phyloP scores from a whole-genome alignment of 2,113 vertebrate genomes.

The Hirundichthys speculiger region DNA sequence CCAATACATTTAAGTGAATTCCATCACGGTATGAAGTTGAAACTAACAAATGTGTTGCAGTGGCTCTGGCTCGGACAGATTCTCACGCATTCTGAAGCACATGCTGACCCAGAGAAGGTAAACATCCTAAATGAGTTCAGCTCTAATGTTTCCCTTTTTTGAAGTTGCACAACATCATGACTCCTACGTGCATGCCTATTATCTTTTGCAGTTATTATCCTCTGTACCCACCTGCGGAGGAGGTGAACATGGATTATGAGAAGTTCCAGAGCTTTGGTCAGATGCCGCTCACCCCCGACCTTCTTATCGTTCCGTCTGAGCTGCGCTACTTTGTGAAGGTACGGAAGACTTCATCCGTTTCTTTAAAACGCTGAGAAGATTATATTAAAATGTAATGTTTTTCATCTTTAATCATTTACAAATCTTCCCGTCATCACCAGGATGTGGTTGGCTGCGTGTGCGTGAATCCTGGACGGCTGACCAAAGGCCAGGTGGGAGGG shows the following conservation, averaged over 20 bases:
- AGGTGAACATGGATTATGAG: constrained; percentile 89
- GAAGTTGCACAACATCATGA: neutral
- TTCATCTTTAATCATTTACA: neutral
- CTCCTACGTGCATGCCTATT: neutral
- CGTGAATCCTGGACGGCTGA: constrained; percentile 91
- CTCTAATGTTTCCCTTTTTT: neutral
- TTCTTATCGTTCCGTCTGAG: constrained; percentile 89
- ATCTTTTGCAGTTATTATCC: constrained; percentile 86
- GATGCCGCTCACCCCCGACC: constrained; percentile 84
- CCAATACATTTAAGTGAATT: neutral
- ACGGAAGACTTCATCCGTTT: neutral
- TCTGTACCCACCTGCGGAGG: constrained; percentile 89
- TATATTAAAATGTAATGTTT: neutral
- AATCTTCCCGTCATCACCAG: constrained; percentile 59
- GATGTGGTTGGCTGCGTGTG: constrained; percentile 90
- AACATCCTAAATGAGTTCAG: neutral
- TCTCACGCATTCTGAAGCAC: constrained; percentile 91
- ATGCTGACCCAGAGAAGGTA: constrained; percentile 92
- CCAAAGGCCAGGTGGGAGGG: constrained; percentile 93
- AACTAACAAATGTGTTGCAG: constrained; percentile 41
- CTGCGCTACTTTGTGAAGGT: constrained; percentile 94
- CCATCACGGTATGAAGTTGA: neutral
- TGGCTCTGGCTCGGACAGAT: constrained; percentile 82
- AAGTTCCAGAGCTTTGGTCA: constrained; percentile 76
- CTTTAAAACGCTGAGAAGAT: too few species aligned